A percentile compares a stretch with the other conserved stretches of the same genome.
phyloP scores from a whole-genome alignment of 2,888 invertebrate genomes.

The Cybosia mesomella region DNA sequence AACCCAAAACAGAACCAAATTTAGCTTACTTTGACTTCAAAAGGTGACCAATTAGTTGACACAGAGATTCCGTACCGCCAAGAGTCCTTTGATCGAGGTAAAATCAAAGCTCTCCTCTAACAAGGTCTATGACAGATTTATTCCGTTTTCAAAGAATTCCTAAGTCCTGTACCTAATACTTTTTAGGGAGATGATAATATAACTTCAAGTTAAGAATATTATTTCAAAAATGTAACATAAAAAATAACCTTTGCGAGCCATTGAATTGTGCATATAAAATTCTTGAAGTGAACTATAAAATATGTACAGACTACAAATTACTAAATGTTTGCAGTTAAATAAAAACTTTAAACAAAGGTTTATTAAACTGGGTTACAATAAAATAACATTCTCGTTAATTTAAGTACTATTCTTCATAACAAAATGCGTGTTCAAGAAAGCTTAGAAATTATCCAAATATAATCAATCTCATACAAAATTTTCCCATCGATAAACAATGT shows the following conservation, averaged over 20 bases:
- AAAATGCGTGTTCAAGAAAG: slow-evolving; percentile 19
- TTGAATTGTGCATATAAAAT: no score
- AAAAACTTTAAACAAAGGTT: background rate
- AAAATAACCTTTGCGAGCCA: background rate
- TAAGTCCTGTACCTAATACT: slow-evolving; percentile 56
- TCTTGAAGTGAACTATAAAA: no score
- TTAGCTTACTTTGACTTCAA: slow-evolving; percentile 65
- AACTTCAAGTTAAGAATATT: slow-evolving; percentile 40
- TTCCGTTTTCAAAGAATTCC: slow-evolving; percentile 71
- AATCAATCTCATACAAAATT: slow-evolving; percentile 45
- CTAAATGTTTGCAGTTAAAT: background rate
- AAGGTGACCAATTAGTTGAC: slow-evolving; percentile 81
- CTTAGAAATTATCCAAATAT: slow-evolving; percentile 29
- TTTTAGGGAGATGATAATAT: slow-evolving; percentile 65
- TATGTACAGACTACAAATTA: no score
- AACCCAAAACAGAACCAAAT: slow-evolving; percentile 53
- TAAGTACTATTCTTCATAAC: background rate
- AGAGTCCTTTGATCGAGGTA: slow-evolving; percentile 78
- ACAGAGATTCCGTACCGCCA: slow-evolving; percentile 68
- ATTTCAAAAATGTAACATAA: slow-evolving; percentile 13
- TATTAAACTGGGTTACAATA: background rate
- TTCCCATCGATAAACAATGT: slow-evolving; percentile 56
- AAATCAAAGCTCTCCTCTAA: slow-evolving; percentile 79
- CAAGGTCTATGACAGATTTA: slow-evolving; percentile 84
- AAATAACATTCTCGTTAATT: background rate